Conservation (phyloP, 2,113 vertebrate genomes). For the Isurus oxyrinchus region DNA sequence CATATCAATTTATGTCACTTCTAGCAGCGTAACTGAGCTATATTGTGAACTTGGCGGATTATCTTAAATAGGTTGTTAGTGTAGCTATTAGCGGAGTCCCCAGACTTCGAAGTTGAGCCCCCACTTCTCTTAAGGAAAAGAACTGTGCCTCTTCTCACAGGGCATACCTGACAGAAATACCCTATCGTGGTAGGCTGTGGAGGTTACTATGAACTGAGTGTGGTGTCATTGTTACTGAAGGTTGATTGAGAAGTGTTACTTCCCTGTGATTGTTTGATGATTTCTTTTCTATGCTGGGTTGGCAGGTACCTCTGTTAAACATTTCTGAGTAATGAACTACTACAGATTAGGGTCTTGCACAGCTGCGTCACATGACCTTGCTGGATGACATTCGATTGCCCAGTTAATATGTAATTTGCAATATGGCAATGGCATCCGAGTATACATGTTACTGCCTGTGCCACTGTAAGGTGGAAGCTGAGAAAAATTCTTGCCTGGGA, state of each 20-base stretch:
- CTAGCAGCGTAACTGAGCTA: too few species aligned
- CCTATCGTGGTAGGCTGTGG: background rate
- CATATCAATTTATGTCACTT: too few species aligned
- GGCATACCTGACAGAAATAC: background rate
- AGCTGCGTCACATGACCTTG: background rate
- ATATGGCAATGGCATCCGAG: background rate
- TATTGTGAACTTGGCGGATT: too few species aligned
- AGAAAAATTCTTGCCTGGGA: background rate
- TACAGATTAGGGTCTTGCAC: background rate
- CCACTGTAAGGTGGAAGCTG: background rate
- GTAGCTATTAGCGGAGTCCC: too few species aligned
- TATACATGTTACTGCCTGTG: background rate
- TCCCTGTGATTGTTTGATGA: background rate
- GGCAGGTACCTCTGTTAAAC: background rate
- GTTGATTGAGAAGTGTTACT: background rate
- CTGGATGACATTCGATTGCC: background rate
- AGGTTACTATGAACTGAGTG: background rate
- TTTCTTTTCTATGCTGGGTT: background rate
- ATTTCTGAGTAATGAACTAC: background rate
- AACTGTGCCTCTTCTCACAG: background rate
- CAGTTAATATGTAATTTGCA: background rate
- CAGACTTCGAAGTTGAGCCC: background rate
- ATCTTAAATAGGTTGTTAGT: too few species aligned
- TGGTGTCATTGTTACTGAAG: background rate
- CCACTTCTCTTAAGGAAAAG: background rate